Conservation (phyloP, 2,113 vertebrate genomes). For the Diphyllodes magnificus region DNA sequence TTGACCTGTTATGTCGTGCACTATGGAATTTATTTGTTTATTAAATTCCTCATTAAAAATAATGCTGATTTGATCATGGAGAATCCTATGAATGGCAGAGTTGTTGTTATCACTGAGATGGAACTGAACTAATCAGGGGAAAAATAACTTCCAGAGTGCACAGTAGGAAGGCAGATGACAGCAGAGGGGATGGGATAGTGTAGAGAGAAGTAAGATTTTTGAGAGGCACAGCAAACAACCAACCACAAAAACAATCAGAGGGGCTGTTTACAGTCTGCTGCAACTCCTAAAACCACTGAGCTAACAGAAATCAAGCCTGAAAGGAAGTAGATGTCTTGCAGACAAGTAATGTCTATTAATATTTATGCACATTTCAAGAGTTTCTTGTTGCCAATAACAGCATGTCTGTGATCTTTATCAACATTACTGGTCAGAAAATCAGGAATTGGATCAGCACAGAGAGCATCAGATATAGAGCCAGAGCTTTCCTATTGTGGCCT, state of each 20-base stretch:
- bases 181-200: not conserved
- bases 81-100: not conserved
- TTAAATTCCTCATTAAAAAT: not conserved
- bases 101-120: not conserved
- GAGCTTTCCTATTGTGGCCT: not conserved
- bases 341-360: not conserved
- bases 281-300: not conserved
- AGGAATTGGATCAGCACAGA: not conserved
- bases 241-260: not conserved
- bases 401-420: not conserved
- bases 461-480: not conserved
- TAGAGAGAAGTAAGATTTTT: not conserved
- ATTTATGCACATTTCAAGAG: not conserved
- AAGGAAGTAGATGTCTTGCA: not conserved
- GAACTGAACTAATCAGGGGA: not conserved
- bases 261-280: not conserved
- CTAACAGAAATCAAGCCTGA: not conserved
- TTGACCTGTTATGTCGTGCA: not conserved
- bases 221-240: not conserved
- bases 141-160: not conserved
- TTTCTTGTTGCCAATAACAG: not conserved
- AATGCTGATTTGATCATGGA: not conserved
- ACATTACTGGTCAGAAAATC: not conserved
- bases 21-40: not conserved
- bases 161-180: not conserved